Base-by-base conservation (phyloP, 2,888 invertebrate species). In the Ophion slaviceki region DNA sequence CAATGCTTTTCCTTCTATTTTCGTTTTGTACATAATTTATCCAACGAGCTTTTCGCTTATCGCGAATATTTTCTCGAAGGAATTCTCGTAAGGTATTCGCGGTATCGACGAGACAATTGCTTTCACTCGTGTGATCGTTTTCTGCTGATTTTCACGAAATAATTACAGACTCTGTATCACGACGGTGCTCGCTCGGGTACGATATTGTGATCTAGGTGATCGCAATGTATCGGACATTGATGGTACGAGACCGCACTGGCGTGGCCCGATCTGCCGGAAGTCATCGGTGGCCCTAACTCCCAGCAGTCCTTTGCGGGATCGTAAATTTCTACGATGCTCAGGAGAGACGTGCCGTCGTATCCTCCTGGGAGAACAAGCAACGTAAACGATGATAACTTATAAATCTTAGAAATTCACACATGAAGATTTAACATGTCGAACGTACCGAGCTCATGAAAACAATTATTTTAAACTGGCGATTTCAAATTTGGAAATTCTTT, bases 181-280 rank as follows among this genome's bases (percentile, higher is more conserved):
- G 90, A 88, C 7, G 90, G 89, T 61, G 86, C 89, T 75, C 89
- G 89, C 76, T 89, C 88, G 45, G 86, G 76, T 64, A 82, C 88
- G 62, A 86, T 86, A 87, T 88, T 89, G 66, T 89, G 90, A 74
- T 92, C 92, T 85, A 91, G 88, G 68, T 93, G 92, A 87, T 94
- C 94, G 84, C 94, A 94, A 83, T 94, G 94, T 62, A 94, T 93
- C 3, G 94, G 94, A 91, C 96, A 95, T 24, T 96, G 96, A 89
- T 97, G 96, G 94, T 97, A 97, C 91, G 98, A 98, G 17, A 98
- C 98, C 3, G 98, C 98, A 68, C 98, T 97, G 0, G 98, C 98
- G 94, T 98, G 98, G 0, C 99, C 98, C 11, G 98, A 98, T 75
- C 98, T 96, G 11, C 97, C 98, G 6, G 98, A 97, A 28, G 97